Evolutionary conservation across 2,797 vertebrate species (phyloP), one percentile per base, ranked within the genome.

Genomic region (Siniperca scherzeri): DNA sequence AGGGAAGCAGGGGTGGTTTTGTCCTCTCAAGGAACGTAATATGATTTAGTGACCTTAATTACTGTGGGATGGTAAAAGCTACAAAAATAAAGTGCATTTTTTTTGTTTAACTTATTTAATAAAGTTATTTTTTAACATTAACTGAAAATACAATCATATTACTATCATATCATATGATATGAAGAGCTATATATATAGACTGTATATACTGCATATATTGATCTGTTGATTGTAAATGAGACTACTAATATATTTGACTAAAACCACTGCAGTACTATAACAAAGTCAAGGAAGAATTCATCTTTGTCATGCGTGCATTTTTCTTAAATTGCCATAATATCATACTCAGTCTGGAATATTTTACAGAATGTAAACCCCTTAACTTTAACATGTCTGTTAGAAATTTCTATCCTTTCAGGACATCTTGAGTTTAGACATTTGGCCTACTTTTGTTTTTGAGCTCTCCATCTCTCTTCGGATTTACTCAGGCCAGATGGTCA

Each of bases 401-500:
- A 25, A 19, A 59, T 59, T 33, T 10, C 19, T 78, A 52, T 61
- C 16, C 33, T 56, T 27, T 55, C 42, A 53, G n/a, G 64, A 33
- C 25, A 52, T 75, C 14, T 61, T 55, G 0, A 60, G 46, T 67
- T 70, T 17, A 78, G 48, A 62, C 55, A 57, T 70, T 30, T 59
- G 70, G 56, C 19, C 36, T 48, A 27, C 27, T 67, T 68, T 50
- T 33, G 27, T 75, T 68, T 38, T 53, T 17, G 33, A 80, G 50
- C 55, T 5, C 19, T 65, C 21, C 14, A 42, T 65, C 69, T 72
- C 65, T 72, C 40, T 44, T 72, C 38, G 48, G 17, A 53, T 38
- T 62, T 73, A 61, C 5, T 42, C 33, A 68, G 25, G 4, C 16
- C 50, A 52, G 61, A 59, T 25, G 46, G 65, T 80, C 36, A 61